phyloP scores from a whole-genome alignment of 2,113 vertebrate species.

The Thunnus maccoyii region DNA sequence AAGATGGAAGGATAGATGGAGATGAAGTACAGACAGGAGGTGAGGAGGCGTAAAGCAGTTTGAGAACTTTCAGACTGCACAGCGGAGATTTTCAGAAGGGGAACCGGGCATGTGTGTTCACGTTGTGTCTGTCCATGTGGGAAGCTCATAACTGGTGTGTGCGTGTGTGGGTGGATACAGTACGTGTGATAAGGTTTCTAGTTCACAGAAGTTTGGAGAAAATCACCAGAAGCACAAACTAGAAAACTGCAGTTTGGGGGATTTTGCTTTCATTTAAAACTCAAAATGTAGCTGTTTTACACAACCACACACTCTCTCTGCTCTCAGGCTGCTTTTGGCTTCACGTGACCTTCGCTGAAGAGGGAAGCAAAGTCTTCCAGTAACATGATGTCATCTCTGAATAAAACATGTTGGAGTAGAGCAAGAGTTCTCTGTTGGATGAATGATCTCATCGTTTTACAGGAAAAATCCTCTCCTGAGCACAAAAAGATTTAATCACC shows the following conservation, averaged over 20 bases:
- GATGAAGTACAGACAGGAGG: conserved; percentile 76
- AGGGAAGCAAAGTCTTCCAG: conserved; percentile 64
- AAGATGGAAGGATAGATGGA: conserved; percentile 55
- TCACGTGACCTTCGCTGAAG: conserved; percentile 59
- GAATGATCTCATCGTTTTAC: conserved; percentile 75
- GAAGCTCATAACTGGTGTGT: conserved; percentile 64
- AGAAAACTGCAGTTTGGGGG: conserved; percentile 46
- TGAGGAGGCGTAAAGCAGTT: conserved; percentile 82
- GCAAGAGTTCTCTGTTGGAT: conserved; percentile 55
- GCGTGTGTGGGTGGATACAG: conserved; percentile 65
- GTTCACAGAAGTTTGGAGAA: conserved; percentile 66
- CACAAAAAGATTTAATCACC: conserved; percentile 37
- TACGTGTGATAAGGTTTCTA: conserved; percentile 69
- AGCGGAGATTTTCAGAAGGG: conserved; percentile 66
- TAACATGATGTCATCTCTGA: conserved; percentile 80
- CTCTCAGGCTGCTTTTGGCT: conserved; percentile 34
- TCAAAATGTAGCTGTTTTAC: conserved; percentile 20
- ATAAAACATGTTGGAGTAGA: conserved; percentile 75
- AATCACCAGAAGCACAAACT: conserved; percentile 67
- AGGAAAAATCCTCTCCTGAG: conserved; percentile 45
- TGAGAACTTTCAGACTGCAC: conserved; percentile 76
- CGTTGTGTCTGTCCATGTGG: conserved; percentile 57
- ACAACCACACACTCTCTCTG: conserved; percentile 2
- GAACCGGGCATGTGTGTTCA: conserved; percentile 61
- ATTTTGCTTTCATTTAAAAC: conserved; percentile 16